These are phyloP conservation scores for Yoshiicerus persimilis DNA, from an alignment of 1,140 invertebrate species.

Conservation along the genomic window DNA sequence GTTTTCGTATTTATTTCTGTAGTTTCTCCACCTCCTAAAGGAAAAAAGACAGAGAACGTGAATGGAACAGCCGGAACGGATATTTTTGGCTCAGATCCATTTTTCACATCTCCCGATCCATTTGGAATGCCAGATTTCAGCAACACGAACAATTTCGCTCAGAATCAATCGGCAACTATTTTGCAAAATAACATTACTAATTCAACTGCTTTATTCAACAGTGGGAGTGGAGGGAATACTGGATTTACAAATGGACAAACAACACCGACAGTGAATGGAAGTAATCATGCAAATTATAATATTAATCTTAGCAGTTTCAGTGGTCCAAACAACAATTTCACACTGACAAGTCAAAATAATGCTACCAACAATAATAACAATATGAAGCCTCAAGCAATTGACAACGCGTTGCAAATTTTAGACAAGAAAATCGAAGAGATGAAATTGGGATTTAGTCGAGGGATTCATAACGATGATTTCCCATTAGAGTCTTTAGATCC, in stretches of 20 bases:
- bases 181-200: conserved; percentile 5
- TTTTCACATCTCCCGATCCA: conserved; percentile 59
- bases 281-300: conserved; percentile 13
- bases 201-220: background rate
- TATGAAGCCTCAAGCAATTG: conserved; percentile 60
- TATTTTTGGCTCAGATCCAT: conserved; percentile 62
- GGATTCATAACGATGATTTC: conserved; percentile 78
- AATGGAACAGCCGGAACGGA: conserved; percentile 55
- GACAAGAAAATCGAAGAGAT: conserved; percentile 79
- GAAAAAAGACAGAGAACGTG: conserved; percentile 44
- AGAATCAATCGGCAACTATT: conserved; percentile 13
- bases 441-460: conserved; percentile 83
- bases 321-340: conserved; percentile 23
- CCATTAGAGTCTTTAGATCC: conserved; percentile 68
- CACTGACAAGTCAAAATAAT: conserved; percentile 19
- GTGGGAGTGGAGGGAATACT: background rate
- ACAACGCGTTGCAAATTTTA: conserved; percentile 71
- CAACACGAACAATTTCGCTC: conserved; percentile 52
- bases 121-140: conserved; percentile 78
- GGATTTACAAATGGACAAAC: background rate
- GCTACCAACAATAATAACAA: background rate
- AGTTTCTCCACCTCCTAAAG: conserved; percentile 78
- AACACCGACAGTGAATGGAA: conserved; percentile 20
- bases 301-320: conserved; percentile 5
- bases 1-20: conserved; percentile 50